Evolutionary conservation across 2,888 invertebrate genomes (phyloP), one percentile per base, ranked within the genome.

Genomic region (Chymomyza caudatula): DNA sequence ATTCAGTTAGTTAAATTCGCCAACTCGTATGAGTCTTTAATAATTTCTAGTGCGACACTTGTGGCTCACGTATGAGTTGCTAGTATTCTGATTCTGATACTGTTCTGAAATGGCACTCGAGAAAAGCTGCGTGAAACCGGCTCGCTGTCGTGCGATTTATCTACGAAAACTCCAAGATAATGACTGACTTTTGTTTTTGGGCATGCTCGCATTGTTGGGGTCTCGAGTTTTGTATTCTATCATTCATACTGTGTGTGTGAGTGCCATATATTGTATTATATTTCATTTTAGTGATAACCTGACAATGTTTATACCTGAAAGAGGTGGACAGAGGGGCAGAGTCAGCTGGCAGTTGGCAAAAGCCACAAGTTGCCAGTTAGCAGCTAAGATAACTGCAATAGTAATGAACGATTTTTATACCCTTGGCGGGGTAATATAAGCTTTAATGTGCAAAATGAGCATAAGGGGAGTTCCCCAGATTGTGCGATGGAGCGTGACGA

Each of bases 91-190:
- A 15, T 22, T 56, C 25, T 22, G 60, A 37, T 37, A 37, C n/a
- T n/a, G n/a, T 37, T 37, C 11, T 11, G 29, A 8, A 37, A 37
- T 37, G 29, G 29, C 29, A 37, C 29, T 52, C 69, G 49, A 54
- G 53, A 69, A 69, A 64, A 67, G 69, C 69, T 69, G 69, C 69
- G 63, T 60, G 69, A 69, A 60, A 60, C 65, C 69, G 59, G 11
- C 29, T 37, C 51, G 51, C 20, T 47, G 17, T 47, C 5, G 47
- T 60, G 60, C 85, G 85, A 82, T 82, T 82, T 82, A 82, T 82
- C 82, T 82, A 82, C 80, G 83, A 71, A 75, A 81, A 83, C 80
- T 85, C 77, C 78, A 83, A 83, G 82, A 83, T 83, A 83, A 85
- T 85, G 79, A 74, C 74, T 69, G 67, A 72, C 71, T 67, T 69